Conservation (phyloP, 2,888 invertebrate genomes). For the Buathra laborator region DNA sequence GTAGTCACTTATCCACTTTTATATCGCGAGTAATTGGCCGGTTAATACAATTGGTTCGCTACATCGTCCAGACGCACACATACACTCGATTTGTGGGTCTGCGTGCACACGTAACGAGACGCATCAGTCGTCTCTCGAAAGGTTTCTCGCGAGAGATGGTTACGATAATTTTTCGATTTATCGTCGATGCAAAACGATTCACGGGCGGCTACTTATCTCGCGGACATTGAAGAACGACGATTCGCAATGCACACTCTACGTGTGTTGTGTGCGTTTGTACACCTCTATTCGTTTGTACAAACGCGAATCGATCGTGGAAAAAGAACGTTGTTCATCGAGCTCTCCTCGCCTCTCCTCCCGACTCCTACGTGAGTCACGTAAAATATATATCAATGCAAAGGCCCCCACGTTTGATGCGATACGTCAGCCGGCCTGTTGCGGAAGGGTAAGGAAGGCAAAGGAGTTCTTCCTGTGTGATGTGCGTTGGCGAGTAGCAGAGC, state of each 20-base stretch:
- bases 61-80: too few relatives aligned
- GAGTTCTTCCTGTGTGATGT: not conserved
- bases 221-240: slow-evolving; percentile 42
- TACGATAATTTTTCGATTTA: slow-evolving; percentile 36
- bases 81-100: not conserved
- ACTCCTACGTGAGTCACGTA: slow-evolving; percentile 14
- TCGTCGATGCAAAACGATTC: slow-evolving; percentile 38
- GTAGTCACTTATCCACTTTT: not conserved
- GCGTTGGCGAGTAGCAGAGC: not conserved
- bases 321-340: slow-evolving; percentile 17
- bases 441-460: slow-evolving; percentile 30
- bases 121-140: not conserved
- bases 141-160: not conserved
- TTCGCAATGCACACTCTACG: not conserved
- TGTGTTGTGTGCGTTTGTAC: not conserved
- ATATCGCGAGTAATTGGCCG: slow-evolving; percentile 15
- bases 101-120: slow-evolving; percentile 14
- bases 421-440: slow-evolving; percentile 46
- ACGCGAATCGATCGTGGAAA: not conserved
- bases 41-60: slow-evolving; percentile 29
- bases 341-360: slow-evolving; percentile 1
- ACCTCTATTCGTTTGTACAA: not conserved
- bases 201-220: slow-evolving; percentile 12
- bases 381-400: slow-evolving; percentile 60
- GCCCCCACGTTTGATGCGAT: slow-evolving; percentile 44